Evolutionary conservation across 2,888 invertebrate species (phyloP), one percentile per base, ranked within the genome.

Genomic region (Eumacrocentrus americanus): DNA sequence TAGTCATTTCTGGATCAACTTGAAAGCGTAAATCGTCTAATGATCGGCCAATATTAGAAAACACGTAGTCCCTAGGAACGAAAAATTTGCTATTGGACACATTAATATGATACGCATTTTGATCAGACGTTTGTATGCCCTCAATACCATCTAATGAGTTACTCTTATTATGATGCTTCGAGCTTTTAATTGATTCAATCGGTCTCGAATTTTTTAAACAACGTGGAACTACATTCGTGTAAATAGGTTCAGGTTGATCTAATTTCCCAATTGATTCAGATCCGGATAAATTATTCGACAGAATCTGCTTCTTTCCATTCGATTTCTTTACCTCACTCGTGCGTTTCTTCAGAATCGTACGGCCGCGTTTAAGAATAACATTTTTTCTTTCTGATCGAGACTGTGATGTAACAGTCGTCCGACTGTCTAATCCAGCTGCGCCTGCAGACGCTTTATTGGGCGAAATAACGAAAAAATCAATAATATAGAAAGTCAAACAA

Each of bases 61-160:
- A 73, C 38, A 74, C 56, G n/a, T 77, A 75, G 67, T 73, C 70
- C 23, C 70, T 76, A 2, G 78, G 75, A 2, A 78, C 77, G 25
- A 76, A 78, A 65, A 77, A 77, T 52, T 70, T 67, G 48, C 77
- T 77, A 20, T 78, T 78, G 0, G 78, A 78, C 34, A 78, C 70
- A 25, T 71, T 70, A 11, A 76, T 75, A 11, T 69, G 68, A 37
- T 76, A 74, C 0, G 68, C 68, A 38, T 72, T 68, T 25, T 63
- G 52, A 3, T 70, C 71, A 1, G 46, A 40, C 23, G 64, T 70
- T 62, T 76, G 70, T 58, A 78, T 78, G 2, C 70, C 69, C 16
- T 67, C 70, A 6, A 77, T 74, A 37, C 62, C 61, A 2, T 73
- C 73, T 22, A 73, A 61, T 2, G 70, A 58, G 20, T 64, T 55